phyloP scores from a whole-genome alignment of 2,113 vertebrate genomes.

The Elephas maximus region DNA sequence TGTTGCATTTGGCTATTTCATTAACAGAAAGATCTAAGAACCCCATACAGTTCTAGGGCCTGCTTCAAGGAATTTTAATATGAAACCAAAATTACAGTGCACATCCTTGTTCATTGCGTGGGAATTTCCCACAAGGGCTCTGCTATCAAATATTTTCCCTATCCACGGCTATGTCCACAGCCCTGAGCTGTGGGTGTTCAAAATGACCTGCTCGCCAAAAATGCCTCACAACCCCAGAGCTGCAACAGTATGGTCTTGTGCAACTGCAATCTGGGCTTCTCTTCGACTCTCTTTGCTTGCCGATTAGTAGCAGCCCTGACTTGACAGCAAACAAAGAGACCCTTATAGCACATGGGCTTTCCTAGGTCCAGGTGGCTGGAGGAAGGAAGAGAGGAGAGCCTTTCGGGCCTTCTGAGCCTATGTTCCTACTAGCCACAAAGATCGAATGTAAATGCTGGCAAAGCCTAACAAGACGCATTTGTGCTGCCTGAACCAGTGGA shows the following conservation, averaged over 20 bases:
- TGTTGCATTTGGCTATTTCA: conserved; percentile 83
- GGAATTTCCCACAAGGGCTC: conserved; percentile 72
- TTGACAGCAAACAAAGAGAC: conserved; percentile 75
- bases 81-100: conserved; percentile 77
- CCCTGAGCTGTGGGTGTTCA: conserved; percentile 68
- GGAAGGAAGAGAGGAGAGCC: conserved; percentile 63
- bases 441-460: conserved; percentile 64
- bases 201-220: conserved; percentile 61
- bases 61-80: conserved; percentile 84
- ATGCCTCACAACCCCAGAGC: conserved; percentile 43
- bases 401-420: conserved; percentile 69
- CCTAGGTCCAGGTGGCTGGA: conserved; percentile 60
- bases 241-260: conserved; percentile 70
- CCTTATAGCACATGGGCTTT: conserved; percentile 63
- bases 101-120: conserved; percentile 67
- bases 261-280: not conserved
- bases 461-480: conserved; percentile 50
- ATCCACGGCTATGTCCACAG: conserved; percentile 66
- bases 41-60: conserved; percentile 69
- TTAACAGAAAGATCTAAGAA: conserved; percentile 85
- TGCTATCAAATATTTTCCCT: conserved; percentile 78
- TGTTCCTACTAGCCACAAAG: conserved; percentile 75
- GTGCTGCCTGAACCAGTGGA: conserved; percentile 67
- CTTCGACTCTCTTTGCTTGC: conserved; percentile 32
- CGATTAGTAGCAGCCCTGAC: not conserved